Evolutionary conservation across 2,113 vertebrate species (phyloP), one percentile per base, ranked within the genome.

Genomic region (Cyrtonyx montezumae): DNA sequence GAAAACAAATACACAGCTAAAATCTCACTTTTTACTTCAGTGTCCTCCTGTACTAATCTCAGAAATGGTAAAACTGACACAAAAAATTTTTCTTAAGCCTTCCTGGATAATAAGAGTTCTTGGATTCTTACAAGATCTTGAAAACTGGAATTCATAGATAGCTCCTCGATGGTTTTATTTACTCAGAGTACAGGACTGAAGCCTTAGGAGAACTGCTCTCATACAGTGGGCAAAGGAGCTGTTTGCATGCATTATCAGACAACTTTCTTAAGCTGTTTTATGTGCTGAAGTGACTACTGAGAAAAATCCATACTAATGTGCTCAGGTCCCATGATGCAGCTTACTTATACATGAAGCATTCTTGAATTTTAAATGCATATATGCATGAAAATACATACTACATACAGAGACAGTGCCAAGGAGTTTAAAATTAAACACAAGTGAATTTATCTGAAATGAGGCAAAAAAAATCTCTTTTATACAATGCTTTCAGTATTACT

Each of bases 11-110:
- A 26, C 88, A 61, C 16, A 58, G 5, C 11, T 40, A 59, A 55
- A 83, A 42, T 1, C 0, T 36, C 3, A 16, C 9, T 18, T 87
- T 71, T 79, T 84, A 14, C 5, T 78, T n/a, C 68, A 12, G 11
- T 62, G 9, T 67, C 36, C 13, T 67, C 9, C 15, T 62, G 9
- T 37, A 42, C 37, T 51, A 73, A 42, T 40, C 43, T 48, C 10
- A 55, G 42, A 8, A 45, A 53, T 17, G 6, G 23, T 40, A 71
- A 49, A 82, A 62, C 3, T 45, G 55, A 5, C 19, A 82, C 1
- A 7, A 58, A 2, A 53, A 17, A 6, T 4, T 1, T 13, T 2
- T 15, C 11, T 48, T 28, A 30, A 37, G 13, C 7, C 30, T 8
- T 71, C 26, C 58, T 75, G 3, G 14, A 81, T 11, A 79, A 10